phyloP scores from a whole-genome alignment of 1,140 invertebrate genomes.

The Octopus sinensis region DNA sequence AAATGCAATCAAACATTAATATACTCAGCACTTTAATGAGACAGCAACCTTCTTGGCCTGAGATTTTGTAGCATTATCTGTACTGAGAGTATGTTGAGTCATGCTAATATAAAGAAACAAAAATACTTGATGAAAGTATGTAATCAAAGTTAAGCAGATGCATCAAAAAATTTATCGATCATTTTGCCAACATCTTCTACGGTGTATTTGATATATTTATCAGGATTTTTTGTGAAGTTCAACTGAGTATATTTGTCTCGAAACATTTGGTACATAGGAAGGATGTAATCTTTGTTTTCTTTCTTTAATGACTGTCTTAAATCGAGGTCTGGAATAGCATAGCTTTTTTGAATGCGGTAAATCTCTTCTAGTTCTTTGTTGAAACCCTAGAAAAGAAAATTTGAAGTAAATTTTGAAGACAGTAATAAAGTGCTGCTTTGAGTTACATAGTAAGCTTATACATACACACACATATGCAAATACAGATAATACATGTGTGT shows the following conservation, averaged over 20 bases:
- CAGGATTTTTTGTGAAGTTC: slow-evolving; percentile 86
- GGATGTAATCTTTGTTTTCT: slow-evolving; percentile 80
- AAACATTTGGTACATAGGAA: slow-evolving; percentile 63
- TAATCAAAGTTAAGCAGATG: slow-evolving; percentile 54
- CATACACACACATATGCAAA: too few relatives aligned
- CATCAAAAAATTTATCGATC: slow-evolving; percentile 84
- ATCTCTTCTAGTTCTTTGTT: slow-evolving; percentile 94
- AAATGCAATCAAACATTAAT: neutral
- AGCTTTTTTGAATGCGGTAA: slow-evolving; percentile 74
- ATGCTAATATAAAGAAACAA: neutral
- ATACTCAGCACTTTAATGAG: neutral
- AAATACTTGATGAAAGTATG: neutral
- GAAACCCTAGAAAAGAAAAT: slow-evolving; percentile 69
- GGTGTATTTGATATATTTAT: slow-evolving; percentile 83
- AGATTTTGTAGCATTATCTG: neutral
- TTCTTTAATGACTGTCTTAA: slow-evolving; percentile 77
- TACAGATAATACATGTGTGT: too few relatives aligned
- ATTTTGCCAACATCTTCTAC: slow-evolving; percentile 74
- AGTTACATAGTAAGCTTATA: too few relatives aligned
- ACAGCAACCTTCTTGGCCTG: neutral
- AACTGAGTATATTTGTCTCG: slow-evolving; percentile 65
- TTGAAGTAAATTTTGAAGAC: neutral
- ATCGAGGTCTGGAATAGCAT: slow-evolving; percentile 89
- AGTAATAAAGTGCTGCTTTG: too few relatives aligned
- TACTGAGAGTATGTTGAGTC: neutral